These are phyloP conservation scores for Gallinago undulata DNA, from an alignment of 2,113 vertebrate genomes.

Conservation along the genomic window DNA sequence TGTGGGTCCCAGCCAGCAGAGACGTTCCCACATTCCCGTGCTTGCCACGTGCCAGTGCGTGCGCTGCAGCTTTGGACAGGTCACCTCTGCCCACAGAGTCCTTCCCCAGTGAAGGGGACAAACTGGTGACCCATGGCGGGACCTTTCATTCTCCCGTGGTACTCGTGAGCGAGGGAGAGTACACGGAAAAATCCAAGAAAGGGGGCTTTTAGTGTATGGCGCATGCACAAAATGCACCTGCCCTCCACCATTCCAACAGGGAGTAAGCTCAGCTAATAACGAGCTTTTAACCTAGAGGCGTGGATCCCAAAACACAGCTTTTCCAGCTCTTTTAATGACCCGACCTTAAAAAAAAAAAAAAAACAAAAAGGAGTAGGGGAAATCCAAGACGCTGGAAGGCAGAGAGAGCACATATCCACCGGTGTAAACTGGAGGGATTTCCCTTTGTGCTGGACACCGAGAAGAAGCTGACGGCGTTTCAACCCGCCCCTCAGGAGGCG, in stretches of 20 bases:
- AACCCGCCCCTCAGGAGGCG: neutral
- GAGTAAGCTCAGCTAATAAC: neutral
- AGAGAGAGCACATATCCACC: neutral
- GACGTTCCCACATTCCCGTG: fast-evolving
- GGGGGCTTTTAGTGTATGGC: neutral
- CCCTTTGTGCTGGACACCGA: neutral
- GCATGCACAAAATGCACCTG: neutral
- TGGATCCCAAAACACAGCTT: neutral
- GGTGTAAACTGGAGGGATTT: neutral
- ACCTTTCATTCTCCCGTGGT: fast-evolving
- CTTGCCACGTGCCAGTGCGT: neutral
- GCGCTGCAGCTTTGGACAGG: neutral
- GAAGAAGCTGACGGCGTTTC: neutral
- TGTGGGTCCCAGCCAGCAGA: neutral
- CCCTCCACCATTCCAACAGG: neutral
- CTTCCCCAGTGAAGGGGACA: neutral
- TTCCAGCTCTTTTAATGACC: neutral
- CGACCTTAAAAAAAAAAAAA: neutral
- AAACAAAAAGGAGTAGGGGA: neutral
- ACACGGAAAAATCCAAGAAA: neutral
- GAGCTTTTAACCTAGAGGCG: neutral
- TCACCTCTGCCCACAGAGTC: neutral
- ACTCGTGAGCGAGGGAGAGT: neutral
- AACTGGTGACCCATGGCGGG: fast-evolving
- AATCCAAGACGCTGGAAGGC: neutral